Conservation (phyloP, 1,140 invertebrate species). For the Vanessa tameamea region DNA sequence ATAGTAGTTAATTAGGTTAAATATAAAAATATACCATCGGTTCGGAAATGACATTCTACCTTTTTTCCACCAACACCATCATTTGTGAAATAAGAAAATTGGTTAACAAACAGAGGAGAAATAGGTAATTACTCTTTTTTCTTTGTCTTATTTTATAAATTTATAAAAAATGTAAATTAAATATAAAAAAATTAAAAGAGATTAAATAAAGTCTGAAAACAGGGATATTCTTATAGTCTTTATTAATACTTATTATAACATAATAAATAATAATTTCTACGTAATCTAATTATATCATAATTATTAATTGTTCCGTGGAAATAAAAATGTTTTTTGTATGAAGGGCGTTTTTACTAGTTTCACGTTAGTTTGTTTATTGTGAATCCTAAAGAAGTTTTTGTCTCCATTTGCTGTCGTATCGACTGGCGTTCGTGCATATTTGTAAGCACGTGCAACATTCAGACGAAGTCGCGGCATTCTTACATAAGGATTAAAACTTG, state of each 20-base stretch:
- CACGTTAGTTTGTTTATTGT: neutral
- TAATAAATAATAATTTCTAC: neutral
- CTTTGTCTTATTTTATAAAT: too few relatives aligned
- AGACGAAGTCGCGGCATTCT: slow-evolving; percentile 33
- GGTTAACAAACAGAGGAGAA: too few relatives aligned
- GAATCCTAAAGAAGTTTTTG: slow-evolving; percentile 7
- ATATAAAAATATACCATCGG: too few relatives aligned
- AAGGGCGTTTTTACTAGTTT: neutral
- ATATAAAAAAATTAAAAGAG: too few relatives aligned
- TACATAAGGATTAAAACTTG: slow-evolving; percentile 20
- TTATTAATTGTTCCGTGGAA: neutral
- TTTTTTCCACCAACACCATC: too few relatives aligned
- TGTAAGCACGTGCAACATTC: slow-evolving; percentile 33
- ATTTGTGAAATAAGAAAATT: too few relatives aligned
- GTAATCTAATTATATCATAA: neutral
- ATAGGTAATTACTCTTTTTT: too few relatives aligned
- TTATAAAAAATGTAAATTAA: too few relatives aligned
- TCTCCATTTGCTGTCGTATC: slow-evolving; percentile 28
- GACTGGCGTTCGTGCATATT: slow-evolving; percentile 17
- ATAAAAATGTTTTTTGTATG: slow-evolving; percentile 2
- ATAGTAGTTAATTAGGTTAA: too few relatives aligned
- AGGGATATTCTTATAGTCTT: too few relatives aligned
- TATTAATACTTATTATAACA: neutral
- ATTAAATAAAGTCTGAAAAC: too few relatives aligned
- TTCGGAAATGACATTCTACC: too few relatives aligned